Conservation (phyloP, 2,797 vertebrate genomes). For the Neosalanx taihuensis region DNA sequence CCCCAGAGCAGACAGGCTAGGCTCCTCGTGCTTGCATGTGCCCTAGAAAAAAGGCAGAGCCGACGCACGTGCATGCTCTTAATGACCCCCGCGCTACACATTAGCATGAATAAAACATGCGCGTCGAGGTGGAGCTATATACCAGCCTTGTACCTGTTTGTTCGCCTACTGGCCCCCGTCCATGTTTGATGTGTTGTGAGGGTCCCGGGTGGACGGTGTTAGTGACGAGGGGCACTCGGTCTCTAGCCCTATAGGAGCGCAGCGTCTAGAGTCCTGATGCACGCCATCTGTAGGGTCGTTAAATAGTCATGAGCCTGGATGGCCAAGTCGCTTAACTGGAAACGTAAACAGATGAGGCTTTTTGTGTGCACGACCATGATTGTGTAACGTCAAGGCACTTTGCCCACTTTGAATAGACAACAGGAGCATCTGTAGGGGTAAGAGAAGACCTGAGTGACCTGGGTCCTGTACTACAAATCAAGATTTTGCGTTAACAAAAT, state of each 20-base stretch:
- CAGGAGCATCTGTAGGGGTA: background rate
- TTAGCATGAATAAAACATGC: slow-evolving; percentile 65
- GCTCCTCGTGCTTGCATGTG: slow-evolving; percentile 29
- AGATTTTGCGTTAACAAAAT: no score
- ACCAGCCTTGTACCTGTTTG: slow-evolving; percentile 17
- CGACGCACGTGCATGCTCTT: slow-evolving; percentile 44
- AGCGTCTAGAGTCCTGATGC: background rate
- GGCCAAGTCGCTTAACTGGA: slow-evolving; percentile 6
- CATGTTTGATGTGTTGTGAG: background rate
- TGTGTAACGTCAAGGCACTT: background rate
- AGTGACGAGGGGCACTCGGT: no score
- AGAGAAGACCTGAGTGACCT: background rate
- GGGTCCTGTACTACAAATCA: no score
- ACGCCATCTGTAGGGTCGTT: background rate
- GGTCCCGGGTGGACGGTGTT: background rate
- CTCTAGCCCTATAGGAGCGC: background rate
- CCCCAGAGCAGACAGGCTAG: slow-evolving; percentile 43
- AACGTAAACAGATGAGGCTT: slow-evolving; percentile 22
- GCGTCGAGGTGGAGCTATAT: slow-evolving; percentile 32
- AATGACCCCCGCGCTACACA: slow-evolving; percentile 43
- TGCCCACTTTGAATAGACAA: background rate
- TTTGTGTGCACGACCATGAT: background rate
- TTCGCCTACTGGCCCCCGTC: background rate
- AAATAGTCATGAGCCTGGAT: slow-evolving; percentile 24
- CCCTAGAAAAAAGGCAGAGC: slow-evolving; percentile 33